A percentile compares a stretch with the other conserved stretches of the same genome.
Evolutionary conservation across 1,140 invertebrate genomes (phyloP).

Genomic region (Lineus longissimus): DNA sequence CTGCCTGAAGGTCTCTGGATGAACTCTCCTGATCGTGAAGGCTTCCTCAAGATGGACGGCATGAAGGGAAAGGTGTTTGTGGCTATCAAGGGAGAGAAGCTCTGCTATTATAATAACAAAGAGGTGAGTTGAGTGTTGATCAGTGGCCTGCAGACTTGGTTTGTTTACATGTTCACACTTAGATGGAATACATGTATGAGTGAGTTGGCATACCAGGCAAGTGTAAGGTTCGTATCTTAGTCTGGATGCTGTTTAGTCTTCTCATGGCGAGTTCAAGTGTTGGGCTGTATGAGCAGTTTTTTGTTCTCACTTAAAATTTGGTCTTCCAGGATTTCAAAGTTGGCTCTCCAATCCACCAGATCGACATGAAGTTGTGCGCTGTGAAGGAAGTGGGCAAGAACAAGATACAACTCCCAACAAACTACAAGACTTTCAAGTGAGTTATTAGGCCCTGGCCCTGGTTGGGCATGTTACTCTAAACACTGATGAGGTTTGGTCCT

Average conservation of each 20-base stretch:
- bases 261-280: not conserved
- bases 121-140: conserved; percentile 27
- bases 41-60: conserved; percentile 39
- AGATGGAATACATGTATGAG: not conserved
- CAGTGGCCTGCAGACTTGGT: no score
- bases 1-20: not conserved
- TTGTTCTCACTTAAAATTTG: no score
- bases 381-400: conserved; percentile 34
- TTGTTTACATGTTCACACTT: not conserved
- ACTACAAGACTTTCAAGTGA: conserved; percentile 40
- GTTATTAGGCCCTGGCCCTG: conserved; percentile 9
- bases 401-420: conserved; percentile 36
- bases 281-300: no score
- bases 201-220: no score
- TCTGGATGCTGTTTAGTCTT: not conserved
- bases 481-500: no score
- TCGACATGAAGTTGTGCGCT: conserved; percentile 42
- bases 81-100: conserved; percentile 29
- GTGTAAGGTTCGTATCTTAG: no score
- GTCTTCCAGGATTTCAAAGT: conserved; percentile 37
- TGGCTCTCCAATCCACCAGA: conserved; percentile 39
- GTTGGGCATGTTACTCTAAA: not conserved
- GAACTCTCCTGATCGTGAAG: conserved; percentile 21
- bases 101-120: conserved; percentile 37
- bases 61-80: conserved; percentile 32